Evolutionary conservation across 1,140 invertebrate species (phyloP), one percentile per base, ranked within the genome.

Genomic region (Pararge aegeria): DNA sequence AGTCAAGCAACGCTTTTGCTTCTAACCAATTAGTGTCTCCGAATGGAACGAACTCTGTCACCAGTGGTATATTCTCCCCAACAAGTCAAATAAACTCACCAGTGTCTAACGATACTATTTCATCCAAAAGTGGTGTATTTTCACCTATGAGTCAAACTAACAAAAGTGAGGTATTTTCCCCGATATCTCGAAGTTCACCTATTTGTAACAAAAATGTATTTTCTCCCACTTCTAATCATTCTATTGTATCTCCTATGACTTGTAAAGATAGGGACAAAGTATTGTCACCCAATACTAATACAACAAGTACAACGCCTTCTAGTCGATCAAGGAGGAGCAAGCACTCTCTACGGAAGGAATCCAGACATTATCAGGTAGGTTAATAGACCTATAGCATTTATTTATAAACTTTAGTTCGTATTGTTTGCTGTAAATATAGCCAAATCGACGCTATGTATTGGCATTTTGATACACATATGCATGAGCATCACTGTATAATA

Each of bases 311-410:
- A 27, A 91, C 90, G 49, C 89, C 89, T 55, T 90, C 90, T 70
- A 87, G 90, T 77, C 87, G 89, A 85, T 90, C 89, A 29, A 84
- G 89, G 63, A 80, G 87, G 73, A 91, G 87, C 82, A 90, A 90
- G 66, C 89, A 91, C 76, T 91, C 88, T 61, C 78, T 83, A 40
- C 78, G 91, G 73, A 94, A 94, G 87, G 91, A 94, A 70, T 93
- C 93, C 34, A 92, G 91, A 73, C 93, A 94, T 79, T 94, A 94
- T 86, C 91, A 93, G 90, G 90, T 90, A 82, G 78, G 69, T 9
- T 65, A 6, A 27, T 27, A 16, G 18, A 15, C 24, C 52, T 37
- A 30, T 51, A 42, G 13, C 24, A 55, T 53, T 52, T 50, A 21
- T 53, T 53, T 24, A 52, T 46, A 48, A 42, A 42, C 34, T 29